Evolutionary conservation across 2,797 vertebrate genomes (phyloP), one percentile per base, ranked within the genome.

Genomic region (Leptodactylus fallax): DNA sequence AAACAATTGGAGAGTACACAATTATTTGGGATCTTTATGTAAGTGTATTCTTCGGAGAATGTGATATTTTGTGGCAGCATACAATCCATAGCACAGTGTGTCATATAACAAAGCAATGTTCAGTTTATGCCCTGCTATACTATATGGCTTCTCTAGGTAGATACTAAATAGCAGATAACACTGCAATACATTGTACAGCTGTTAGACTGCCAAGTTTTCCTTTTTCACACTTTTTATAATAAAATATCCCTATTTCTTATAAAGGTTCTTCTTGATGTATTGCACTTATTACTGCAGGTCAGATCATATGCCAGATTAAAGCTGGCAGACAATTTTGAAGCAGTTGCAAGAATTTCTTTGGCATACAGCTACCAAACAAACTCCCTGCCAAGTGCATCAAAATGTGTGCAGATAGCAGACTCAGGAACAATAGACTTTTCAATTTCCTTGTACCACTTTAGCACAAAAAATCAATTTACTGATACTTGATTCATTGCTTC

Each of bases 391-490:
- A 83, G 60, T 76, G 72, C 47, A 87, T 87, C 80, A 87, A 83
- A 83, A 76, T 83, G 58, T 83, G 47, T 78, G n/a, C 49, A 77
- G 71, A 87, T 82, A 87, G 80, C 86, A 87, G 72, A 78, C 45
- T 77, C 80, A 78, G 71, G 60, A 87, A 87, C 80, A 87, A 78
- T 78, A 83, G 72, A 78, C 56, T 87, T 87, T 87, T 74, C 74
- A 58, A 81, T 87, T 87, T 83, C 25, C 80, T 87, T 81, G 11
- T 60, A 87, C 79, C 25, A 81, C 47, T 71, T 83, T 55, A 61
- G 65, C 47, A 78, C 36, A 83, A 85, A 84, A 87, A 74, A 76
- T 72, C 58, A 76, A 87, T 82, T 81, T 61, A 63, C 58, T 87
- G 56, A 82, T 87, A 58, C 25, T 65, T 87, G 86, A 87, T 81